Evolutionary conservation across 2,113 vertebrate species (phyloP), one percentile per base, ranked within the genome.

Genomic region (Paraplagusia blochii): DNA sequence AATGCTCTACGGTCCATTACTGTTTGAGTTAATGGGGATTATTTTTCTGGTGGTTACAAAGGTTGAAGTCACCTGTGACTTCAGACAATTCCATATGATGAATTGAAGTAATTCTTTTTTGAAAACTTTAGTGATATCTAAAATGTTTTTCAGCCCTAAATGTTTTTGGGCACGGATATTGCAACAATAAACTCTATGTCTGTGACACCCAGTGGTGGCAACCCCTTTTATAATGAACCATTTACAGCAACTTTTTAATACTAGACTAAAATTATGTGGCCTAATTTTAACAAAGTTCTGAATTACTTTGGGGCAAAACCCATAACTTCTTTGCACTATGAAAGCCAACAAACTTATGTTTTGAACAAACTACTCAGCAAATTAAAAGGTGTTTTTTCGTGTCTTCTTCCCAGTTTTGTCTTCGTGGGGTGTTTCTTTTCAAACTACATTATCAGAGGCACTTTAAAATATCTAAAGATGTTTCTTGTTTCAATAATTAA

Each of bases 401-500:
- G 62, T 64, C 55, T 75, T 44, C 71, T 19, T 59, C 43, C 44
- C 46, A 46, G 58, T 74, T 66, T 74, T 58, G 50, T 76, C 68
- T 84, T 66, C 47, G 36, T 61, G 4, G 60, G 66, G 75, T 74
- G 54, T 63, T 85, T 80, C 72, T 76, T 71, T 59, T 47, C 73
- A 72, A 79, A 81, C 69, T 57, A 56, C 69, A 73, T 74, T 87
- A 81, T 81, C 80, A 77, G 82, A 79, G 54, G 72, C 67, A 71
- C 65, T 88, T 87, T 84, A 81, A 83, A 87, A 74, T 76, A 85
- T 87, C 81, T 79, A 72, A 29, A 80, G 81, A 88, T 84, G 82
- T 86, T 84, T 89, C 82, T 80, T 76, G 60, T 85, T 85, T 85
- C 70, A 85, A 86, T 89, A 83, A 88, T 87, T 88, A 87, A 90